Percentiles rank a stretch among this genome's conserved stretches.
These are phyloP conservation scores for Cochlearius cochlearius DNA, from an alignment of 2,113 vertebrate species.

Conservation along the genomic window DNA sequence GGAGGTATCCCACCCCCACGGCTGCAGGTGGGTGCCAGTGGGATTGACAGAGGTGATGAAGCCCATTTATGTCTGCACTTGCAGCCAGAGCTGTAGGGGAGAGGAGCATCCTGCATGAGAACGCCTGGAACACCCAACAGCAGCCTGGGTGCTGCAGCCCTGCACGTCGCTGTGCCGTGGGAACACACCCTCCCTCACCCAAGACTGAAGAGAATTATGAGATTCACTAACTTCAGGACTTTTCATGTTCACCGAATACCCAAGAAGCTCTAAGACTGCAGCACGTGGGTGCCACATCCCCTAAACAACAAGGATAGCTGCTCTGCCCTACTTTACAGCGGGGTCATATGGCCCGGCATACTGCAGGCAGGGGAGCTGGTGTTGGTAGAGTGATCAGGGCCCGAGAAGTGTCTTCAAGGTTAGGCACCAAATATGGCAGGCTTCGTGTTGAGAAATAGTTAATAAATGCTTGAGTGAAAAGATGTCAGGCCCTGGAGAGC, in stretches of 20 bases:
- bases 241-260: not conserved
- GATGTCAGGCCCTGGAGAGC: not conserved
- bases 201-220: not conserved
- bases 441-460: not conserved
- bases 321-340: not conserved
- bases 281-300: not conserved
- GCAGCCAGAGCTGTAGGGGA: not conserved
- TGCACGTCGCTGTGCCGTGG: not conserved
- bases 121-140: accelerated
- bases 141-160: not conserved
- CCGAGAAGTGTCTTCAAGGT: not conserved
- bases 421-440: not conserved
- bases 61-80: not conserved
- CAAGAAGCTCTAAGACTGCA: not conserved
- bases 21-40: not conserved
- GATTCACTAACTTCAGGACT: not conserved
- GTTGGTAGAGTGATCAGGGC: not conserved
- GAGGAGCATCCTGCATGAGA: not conserved
- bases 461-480: not conserved
- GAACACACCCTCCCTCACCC: not conserved
- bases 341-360: accelerated
- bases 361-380: not conserved
- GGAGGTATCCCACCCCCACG: not conserved
- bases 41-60: not conserved
- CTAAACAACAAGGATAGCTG: not conserved